Evolutionary conservation across 2,888 invertebrate genomes (phyloP).

Genomic region (Temnothorax unifasciatus): DNA sequence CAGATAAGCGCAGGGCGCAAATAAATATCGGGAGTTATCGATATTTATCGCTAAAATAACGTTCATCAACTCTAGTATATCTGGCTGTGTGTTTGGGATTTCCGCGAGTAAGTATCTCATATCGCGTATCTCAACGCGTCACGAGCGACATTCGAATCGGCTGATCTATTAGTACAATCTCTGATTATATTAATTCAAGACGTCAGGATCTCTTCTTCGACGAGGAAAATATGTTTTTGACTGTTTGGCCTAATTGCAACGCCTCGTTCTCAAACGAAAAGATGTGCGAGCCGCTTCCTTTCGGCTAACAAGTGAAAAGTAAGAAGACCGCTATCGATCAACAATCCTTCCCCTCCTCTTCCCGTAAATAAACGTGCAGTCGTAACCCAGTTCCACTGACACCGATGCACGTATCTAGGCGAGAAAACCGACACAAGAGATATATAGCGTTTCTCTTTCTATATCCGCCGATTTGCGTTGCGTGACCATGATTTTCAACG

Average conservation of each 20-base stretch:
- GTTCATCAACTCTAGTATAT: neutral
- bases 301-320: neutral
- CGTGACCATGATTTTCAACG: conserved; percentile 34
- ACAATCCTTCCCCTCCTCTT: neutral
- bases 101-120: neutral
- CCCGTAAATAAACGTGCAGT: neutral
- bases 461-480: neutral
- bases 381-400: conserved; percentile 51
- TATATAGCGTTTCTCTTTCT: conserved; percentile 25
- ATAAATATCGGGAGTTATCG: conserved; percentile 11
- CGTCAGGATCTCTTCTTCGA: no score
- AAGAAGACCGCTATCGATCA: neutral
- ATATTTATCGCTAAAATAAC: neutral
- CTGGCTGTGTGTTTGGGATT: neutral
- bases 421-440: conserved; percentile 10
- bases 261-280: neutral
- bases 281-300: neutral
- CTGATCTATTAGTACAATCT: conserved; percentile 1
- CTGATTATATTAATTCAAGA: neutral
- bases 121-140: neutral
- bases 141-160: neutral
- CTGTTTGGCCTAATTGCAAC: neutral
- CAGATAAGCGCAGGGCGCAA: neutral
- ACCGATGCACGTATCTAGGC: conserved; percentile 33
- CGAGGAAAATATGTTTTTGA: neutral